Evolutionary conservation across 2,797 vertebrate species (phyloP).

Genomic region (Lepilemur ruficaudatus): DNA sequence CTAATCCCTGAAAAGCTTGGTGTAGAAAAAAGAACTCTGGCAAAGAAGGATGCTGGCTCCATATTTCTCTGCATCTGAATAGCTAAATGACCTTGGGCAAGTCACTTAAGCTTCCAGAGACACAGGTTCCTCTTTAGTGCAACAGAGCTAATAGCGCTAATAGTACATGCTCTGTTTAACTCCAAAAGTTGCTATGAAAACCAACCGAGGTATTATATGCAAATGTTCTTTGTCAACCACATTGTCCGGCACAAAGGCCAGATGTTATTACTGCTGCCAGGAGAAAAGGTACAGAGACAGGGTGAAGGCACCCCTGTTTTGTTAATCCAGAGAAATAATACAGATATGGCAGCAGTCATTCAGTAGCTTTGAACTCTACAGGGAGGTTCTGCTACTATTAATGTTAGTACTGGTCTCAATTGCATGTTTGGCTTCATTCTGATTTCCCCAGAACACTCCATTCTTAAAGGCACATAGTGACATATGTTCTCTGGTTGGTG

Average conservation of each 20-base stretch:
- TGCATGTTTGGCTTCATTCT: neutral
- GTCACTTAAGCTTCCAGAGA: neutral
- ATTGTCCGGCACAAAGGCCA: neutral
- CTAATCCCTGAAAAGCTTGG: neutral
- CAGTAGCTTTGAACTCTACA: conserved; percentile 18
- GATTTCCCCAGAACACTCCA: neutral
- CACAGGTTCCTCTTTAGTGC: neutral
- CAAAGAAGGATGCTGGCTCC: neutral
- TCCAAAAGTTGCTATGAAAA: neutral
- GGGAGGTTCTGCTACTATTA: neutral
- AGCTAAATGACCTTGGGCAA: neutral
- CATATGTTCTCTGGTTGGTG: neutral
- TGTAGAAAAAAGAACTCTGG: conserved; percentile 3
- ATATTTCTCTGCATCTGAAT: conserved; percentile 18
- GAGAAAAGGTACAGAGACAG: neutral
- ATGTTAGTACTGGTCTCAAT: neutral
- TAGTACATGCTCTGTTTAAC: neutral
- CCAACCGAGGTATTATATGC: neutral
- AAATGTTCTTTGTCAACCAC: conserved; percentile 24
- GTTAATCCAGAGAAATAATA: conserved; percentile 25
- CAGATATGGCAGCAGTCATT: neutral
- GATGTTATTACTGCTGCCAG: neutral
- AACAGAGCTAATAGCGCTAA: neutral
- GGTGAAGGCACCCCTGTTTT: neutral
- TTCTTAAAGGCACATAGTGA: conserved; percentile 29